Conservation (phyloP, 2,888 invertebrate genomes). For the Penaeus monodon region DNA sequence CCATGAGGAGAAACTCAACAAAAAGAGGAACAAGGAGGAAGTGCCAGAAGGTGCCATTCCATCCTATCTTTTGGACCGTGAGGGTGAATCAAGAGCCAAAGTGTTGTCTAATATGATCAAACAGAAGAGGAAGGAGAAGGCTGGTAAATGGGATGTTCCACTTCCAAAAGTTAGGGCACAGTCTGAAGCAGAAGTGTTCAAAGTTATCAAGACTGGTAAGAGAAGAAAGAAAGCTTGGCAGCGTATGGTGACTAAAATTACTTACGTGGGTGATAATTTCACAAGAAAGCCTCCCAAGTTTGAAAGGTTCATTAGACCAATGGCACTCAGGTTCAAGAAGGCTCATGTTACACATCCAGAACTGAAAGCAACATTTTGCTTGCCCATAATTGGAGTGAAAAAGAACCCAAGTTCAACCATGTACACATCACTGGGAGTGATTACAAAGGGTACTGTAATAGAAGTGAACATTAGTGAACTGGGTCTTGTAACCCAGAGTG, state of each 20-base stretch:
- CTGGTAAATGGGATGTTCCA: constrained; percentile 99
- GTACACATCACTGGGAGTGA: constrained; percentile 97
- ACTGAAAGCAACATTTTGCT: constrained; percentile 94
- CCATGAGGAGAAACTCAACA: constrained; percentile 93
- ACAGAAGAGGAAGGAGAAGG: constrained; percentile 99
- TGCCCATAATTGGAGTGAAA: constrained; percentile 98
- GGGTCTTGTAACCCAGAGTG: constrained; percentile 97
- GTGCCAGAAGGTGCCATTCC: constrained; percentile 93
- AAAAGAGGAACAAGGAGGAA: constrained; percentile 83
- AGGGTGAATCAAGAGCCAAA: constrained; percentile 93
- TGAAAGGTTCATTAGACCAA: constrained; percentile 97
- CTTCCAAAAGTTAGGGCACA: constrained; percentile 98
- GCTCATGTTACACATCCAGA: constrained; percentile 99
- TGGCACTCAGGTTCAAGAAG: constrained; percentile 95
- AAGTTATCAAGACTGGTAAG: constrained; percentile 91
- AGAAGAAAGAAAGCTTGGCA: constrained; percentile 97
- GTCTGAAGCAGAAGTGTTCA: constrained; percentile 96
- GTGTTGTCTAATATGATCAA: constrained; percentile 99
- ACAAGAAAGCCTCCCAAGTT: constrained; percentile 99
- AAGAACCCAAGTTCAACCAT: constrained; percentile 98
- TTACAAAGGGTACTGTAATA: constrained; percentile 97
- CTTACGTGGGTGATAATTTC: constrained; percentile 97
- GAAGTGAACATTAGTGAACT: constrained; percentile 98
- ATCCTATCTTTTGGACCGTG: constrained; percentile 96
- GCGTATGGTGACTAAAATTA: constrained; percentile 98